Conservation (phyloP, 2,888 invertebrate genomes). For the Drosophila melanosoma region DNA sequence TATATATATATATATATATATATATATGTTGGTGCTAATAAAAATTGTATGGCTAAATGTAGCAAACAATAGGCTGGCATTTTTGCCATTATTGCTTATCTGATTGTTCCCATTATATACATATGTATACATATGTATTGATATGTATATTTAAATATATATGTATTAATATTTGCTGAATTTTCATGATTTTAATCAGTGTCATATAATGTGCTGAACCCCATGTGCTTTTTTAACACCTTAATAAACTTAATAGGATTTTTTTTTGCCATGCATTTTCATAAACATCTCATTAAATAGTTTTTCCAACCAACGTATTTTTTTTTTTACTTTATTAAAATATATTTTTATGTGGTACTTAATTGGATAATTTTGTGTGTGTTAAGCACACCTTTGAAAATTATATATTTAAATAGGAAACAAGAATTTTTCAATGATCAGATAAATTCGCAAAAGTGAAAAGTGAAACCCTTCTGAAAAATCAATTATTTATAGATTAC, state of each 20-base stretch:
- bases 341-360: slow-evolving; percentile 14
- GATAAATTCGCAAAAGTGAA: not conserved
- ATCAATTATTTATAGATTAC: not conserved
- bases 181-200: slow-evolving; percentile 59
- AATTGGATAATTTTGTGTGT: slow-evolving; percentile 3
- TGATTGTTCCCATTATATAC: slow-evolving; percentile 36
- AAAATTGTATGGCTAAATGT: slow-evolving; percentile 47
- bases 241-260: slow-evolving; percentile 42
- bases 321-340: slow-evolving; percentile 6
- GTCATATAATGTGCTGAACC: slow-evolving; percentile 33
- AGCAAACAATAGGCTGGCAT: slow-evolving; percentile 36
- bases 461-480: not conserved
- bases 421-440: not conserved
- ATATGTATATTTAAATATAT: not conserved
- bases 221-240: slow-evolving; percentile 35
- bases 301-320: slow-evolving; percentile 25
- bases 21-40: slow-evolving; percentile 38
- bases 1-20: not conserved
- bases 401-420: not conserved
- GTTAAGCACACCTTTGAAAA: not conserved
- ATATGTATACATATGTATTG: not conserved
- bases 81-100: slow-evolving; percentile 53
- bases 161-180: slow-evolving; percentile 48
- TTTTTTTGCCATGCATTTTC: slow-evolving; percentile 27
- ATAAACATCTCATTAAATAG: slow-evolving; percentile 10